Evolutionary conservation across 2,888 invertebrate genomes (phyloP), one percentile per base, ranked within the genome.

Genomic region (Diachrysia chrysitis): DNA sequence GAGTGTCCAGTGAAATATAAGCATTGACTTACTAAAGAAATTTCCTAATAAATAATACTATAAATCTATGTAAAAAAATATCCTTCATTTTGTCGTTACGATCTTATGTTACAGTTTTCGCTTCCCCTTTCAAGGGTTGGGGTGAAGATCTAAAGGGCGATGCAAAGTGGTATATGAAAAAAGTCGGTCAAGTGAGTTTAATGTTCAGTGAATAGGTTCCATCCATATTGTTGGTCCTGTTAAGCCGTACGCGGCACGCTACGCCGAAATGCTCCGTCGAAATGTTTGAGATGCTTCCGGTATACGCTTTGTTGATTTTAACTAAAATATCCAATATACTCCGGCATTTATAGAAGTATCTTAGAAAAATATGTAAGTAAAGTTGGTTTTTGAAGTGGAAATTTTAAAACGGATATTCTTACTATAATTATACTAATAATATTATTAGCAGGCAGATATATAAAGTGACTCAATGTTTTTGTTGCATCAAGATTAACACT

Each of bases 111-210:
- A 79, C 68, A 77, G 70, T 79, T 77, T 70, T 67, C 69, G 57
- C 32, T 63, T 64, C 58, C 59, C 63, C 55, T 71, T 66, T 60
- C 19, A 61, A 62, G 77, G 69, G 71, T 79, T 68, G 57, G 78
- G 70, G 66, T 71, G 64, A 72, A 69, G 56, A 71, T 78, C 64
- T 75, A 69, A 75, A 53, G 74, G 77, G 71, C 29, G n/a, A n/a
- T n/a, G 60, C 61, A 64, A 79, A 67, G 48, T 69, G 66, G 55
- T 66, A 66, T 67, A 67, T 67, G 69, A 79, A 78, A 79, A 78
- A 79, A 78, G 63, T 70, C 75, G 70, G 79, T 73, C 79, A 78
- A 79, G 79, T 79, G 79, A 63, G 58, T 71, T 55, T 69, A 79
- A 79, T 69, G 78, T 54, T 79, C 78, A 79, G 53, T 79, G 79